Percentiles rank a stretch among this genome's conserved stretches.
phyloP scores from a whole-genome alignment of 2,113 vertebrate species.

The Theropithecus gelada region DNA sequence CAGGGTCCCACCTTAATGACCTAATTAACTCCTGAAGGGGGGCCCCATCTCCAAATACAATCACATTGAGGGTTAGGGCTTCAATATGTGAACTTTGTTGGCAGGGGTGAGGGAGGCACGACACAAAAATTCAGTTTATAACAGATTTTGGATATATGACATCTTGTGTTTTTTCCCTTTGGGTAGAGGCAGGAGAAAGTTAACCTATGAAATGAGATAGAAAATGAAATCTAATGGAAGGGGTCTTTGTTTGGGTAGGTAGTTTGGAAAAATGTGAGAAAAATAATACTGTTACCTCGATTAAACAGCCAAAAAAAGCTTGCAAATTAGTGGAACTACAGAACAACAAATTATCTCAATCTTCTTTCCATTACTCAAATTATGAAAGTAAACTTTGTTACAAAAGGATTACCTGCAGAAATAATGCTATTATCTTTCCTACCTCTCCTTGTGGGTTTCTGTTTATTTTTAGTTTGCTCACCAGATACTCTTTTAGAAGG shows the following conservation, averaged over 20 bases:
- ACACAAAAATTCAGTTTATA: neutral
- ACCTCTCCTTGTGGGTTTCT: neutral
- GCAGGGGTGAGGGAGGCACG: fast-evolving
- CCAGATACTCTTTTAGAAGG: neutral
- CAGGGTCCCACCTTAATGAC: neutral
- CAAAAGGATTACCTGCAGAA: constrained; percentile 1
- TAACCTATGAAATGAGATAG: neutral
- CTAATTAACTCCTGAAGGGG: neutral
- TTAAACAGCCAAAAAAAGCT: neutral
- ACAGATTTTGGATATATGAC: neutral
- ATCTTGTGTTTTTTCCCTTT: neutral
- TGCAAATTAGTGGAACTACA: neutral
- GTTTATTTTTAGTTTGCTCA: constrained; percentile 50
- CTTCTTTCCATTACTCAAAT: constrained; percentile 32
- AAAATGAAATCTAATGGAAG: neutral
- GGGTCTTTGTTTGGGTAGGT: neutral
- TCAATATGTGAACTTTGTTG: neutral
- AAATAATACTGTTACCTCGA: neutral
- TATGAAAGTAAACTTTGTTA: constrained; percentile 40
- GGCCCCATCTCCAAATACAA: neutral
- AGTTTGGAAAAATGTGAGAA: neutral
- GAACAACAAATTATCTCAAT: neutral
- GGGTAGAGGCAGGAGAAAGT: neutral
- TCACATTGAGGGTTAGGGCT: neutral
- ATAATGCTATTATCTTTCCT: constrained; percentile 30